These are phyloP conservation scores for Synergus gifuensis DNA, from an alignment of 2,888 invertebrate species.

Conservation along the genomic window DNA sequence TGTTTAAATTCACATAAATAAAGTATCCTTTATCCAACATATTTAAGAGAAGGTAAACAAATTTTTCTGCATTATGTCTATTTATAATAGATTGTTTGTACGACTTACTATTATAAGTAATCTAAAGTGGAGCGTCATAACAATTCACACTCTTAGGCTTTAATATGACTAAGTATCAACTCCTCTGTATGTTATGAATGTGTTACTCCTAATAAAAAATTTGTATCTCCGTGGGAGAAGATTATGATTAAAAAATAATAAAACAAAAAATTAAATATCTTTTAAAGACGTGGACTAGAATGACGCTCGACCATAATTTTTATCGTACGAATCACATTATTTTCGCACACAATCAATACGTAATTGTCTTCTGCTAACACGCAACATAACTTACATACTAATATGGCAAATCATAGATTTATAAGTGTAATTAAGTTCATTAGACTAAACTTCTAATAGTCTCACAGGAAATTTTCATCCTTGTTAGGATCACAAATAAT, in stretches of 20 bases:
- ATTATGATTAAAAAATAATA: background rate
- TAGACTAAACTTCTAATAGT: background rate
- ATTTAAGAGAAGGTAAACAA: background rate
- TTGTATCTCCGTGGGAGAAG: background rate
- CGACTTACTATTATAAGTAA: conserved; percentile 11
- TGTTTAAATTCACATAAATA: background rate
- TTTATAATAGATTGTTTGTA: conserved; percentile 1
- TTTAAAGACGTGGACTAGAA: conserved; percentile 30
- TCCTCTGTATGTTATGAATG: background rate
- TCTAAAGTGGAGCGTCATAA: background rate
- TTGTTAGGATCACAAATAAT: background rate
- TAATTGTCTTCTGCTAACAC: background rate
- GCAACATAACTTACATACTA: background rate
- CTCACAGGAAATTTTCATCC: background rate
- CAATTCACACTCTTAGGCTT: conserved; percentile 3
- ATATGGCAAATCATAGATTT: conserved; percentile 25
- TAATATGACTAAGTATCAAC: conserved; percentile 1
- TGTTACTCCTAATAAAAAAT: background rate
- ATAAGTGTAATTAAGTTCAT: background rate
- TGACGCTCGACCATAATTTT: conserved; percentile 10
- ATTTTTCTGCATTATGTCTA: background rate
- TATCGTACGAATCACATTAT: conserved; percentile 3
- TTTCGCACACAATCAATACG: background rate
- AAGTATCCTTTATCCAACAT: background rate
- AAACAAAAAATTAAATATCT: background rate